Percentiles rank a stretch among this genome's conserved stretches.
These are phyloP conservation scores for Myanophis thanlyinensis DNA, from an alignment of 2,113 vertebrate species.

Conservation along the genomic window DNA sequence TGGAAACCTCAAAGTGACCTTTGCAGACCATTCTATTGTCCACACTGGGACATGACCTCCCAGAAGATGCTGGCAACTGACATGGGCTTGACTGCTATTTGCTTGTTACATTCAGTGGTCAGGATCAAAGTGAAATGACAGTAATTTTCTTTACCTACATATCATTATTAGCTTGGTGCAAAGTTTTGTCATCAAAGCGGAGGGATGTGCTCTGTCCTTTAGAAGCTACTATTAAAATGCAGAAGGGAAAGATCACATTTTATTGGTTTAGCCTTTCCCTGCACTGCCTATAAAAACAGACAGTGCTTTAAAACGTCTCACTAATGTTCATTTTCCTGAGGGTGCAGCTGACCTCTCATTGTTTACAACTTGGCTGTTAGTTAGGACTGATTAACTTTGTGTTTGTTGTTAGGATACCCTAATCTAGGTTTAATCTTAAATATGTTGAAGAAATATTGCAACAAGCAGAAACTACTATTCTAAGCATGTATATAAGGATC, in stretches of 20 bases:
- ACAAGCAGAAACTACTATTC: constrained; percentile 42
- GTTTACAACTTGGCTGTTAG: constrained; percentile 75
- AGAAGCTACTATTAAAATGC: constrained; percentile 78
- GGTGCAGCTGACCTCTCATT: constrained; percentile 71
- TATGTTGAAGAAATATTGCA: constrained; percentile 50
- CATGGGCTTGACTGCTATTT: constrained; percentile 56
- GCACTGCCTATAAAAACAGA: constrained; percentile 84
- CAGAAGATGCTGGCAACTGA: constrained; percentile 32
- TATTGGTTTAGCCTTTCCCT: constrained; percentile 83
- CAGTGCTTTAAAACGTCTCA: constrained; percentile 76
- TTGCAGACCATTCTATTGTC: constrained; percentile 35
- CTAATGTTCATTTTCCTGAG: constrained; percentile 75
- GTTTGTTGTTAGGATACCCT: constrained; percentile 71
- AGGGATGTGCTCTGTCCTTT: constrained; percentile 69
- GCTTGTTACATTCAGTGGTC: constrained; percentile 50
- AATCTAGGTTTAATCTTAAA: constrained; percentile 71
- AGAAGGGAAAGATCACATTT: constrained; percentile 74
- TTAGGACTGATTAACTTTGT: constrained; percentile 78
- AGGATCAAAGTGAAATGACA: constrained; percentile 67
- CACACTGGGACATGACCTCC: constrained; percentile 5
- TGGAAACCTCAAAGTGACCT: constrained; percentile 38
- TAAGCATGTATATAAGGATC: constrained; percentile 38
- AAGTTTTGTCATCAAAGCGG: constrained; percentile 71
- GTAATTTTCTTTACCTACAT: constrained; percentile 65
- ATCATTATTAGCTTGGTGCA: constrained; percentile 66